A percentile compares a stretch with the other conserved stretches of the same genome.
Evolutionary conservation across 2,888 invertebrate species (phyloP).

Genomic region (Acrobasis consociella): DNA sequence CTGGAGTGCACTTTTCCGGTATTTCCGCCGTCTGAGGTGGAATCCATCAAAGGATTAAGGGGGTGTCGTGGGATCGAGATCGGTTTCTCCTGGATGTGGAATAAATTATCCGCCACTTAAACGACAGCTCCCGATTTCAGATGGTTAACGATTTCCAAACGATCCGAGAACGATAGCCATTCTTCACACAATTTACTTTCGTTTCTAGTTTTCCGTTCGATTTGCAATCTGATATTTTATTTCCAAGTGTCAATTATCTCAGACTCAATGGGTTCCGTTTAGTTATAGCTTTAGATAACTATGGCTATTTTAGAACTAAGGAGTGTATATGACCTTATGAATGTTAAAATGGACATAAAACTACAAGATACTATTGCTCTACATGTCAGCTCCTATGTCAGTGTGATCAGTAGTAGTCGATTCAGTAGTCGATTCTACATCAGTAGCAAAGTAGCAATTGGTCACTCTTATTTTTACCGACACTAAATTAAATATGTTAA

Average conservation of each 20-base stretch:
- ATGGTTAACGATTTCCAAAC: slow-evolving; percentile 38
- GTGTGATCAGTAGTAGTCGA: too few species aligned
- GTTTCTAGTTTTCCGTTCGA: not conserved
- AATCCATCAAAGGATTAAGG: slow-evolving; percentile 81
- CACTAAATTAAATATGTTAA: too few species aligned
- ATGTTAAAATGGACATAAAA: too few species aligned
- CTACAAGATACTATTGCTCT: too few species aligned
- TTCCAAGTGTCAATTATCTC: not conserved
- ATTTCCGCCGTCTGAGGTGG: slow-evolving; percentile 58
- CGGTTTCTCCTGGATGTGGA: slow-evolving; percentile 70
- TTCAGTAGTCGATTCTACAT: too few species aligned
- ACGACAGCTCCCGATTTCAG: slow-evolving; percentile 57
- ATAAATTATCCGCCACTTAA: slow-evolving; percentile 77
- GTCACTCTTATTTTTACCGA: too few species aligned
- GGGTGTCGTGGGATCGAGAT: slow-evolving; percentile 61
- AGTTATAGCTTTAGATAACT: not conserved
- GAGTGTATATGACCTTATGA: too few species aligned
- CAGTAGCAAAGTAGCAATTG: too few species aligned
- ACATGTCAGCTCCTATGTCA: too few species aligned
- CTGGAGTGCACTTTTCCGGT: slow-evolving; percentile 67
- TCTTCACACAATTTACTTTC: slow-evolving; percentile 10
- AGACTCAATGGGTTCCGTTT: not conserved
- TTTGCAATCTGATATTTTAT: not conserved
- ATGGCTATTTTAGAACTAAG: too few species aligned
- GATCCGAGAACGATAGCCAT: slow-evolving; percentile 26